phyloP scores from a whole-genome alignment of 2,113 vertebrate species.

The Pimephales promelas region DNA sequence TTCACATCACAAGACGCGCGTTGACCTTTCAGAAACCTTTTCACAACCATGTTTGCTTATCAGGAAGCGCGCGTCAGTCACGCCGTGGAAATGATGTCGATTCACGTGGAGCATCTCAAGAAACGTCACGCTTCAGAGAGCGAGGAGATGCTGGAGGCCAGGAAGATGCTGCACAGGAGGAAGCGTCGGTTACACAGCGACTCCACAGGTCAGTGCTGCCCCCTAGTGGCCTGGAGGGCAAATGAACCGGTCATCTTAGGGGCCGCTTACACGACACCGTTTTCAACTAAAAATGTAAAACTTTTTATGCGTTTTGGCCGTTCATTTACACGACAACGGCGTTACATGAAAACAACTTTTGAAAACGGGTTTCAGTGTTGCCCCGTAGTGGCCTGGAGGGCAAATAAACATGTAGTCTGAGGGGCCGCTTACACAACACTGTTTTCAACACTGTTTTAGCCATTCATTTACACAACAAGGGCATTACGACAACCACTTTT shows the following conservation, averaged over 20 bases:
- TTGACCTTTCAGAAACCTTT: background rate
- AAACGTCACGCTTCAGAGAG: slow-evolving; percentile 66
- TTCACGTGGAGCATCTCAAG: slow-evolving; percentile 76
- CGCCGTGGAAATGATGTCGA: slow-evolving; percentile 72
- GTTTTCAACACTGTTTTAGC: no score
- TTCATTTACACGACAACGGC: no score
- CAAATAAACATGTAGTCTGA: no score
- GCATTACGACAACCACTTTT: no score
- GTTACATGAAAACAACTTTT: no score
- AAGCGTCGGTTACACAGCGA: slow-evolving; percentile 62
- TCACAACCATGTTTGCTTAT: background rate
- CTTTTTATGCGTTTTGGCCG: no score
- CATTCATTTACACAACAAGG: no score
- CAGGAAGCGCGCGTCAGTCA: slow-evolving; percentile 74
- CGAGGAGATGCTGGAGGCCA: slow-evolving; percentile 74
- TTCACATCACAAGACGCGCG: background rate
- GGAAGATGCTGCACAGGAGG: slow-evolving; percentile 70
- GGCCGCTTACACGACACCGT: no score
- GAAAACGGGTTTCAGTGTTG: no score
- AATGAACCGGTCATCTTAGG: background rate
- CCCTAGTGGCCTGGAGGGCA: slow-evolving; percentile 14
- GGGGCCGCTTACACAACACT: no score
- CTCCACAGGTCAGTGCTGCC: slow-evolving; percentile 52
- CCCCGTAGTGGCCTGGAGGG: no score
- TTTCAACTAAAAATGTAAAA: no score